Base-by-base conservation (phyloP, 2,888 invertebrate genomes). In the Byasa hedistus region DNA sequence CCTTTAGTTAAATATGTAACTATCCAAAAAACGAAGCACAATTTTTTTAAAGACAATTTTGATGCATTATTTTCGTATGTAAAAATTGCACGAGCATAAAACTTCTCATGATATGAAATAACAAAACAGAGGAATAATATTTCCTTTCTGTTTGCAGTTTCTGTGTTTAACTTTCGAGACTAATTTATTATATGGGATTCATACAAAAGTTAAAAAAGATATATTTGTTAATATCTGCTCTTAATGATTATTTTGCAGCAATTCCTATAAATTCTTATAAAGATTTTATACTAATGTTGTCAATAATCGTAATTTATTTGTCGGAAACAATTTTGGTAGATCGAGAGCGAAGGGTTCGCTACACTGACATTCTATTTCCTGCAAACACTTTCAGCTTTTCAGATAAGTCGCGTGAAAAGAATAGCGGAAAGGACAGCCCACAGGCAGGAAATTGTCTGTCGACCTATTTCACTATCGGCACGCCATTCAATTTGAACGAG, bases 391-490 rank as follows among this genome's bases (percentile, higher is more conserved):
- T 80, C 87, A 87, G 83, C 84, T 84, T 85, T 84, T 84, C 85
- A 84, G 84, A 73, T 76, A 77, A 79, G 79, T 78, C 87, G 83
- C 83, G 74, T 79, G 84, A 85, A 83, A 84, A 85, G 84, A 85
- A 85, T 83, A 84, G 82, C 83, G 86, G 86, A 83, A 86, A 83
- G 76, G 75, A 74, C 77, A 75, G 73, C 73, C 79, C 80, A 74
- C 78, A 72, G 76, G 75, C 84, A 85, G 89, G 91, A 90, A 90
- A 91, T 91, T 89, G 85, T 89, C 83, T 82, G 88, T 88, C 89
- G 85, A 85, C 88, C 87, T 84, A 81, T 80, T 81, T 87, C 86
- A 87, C 79, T 75, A 73, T 73, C 68, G 69, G 66, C 65, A 64
- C 61, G 58, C 68, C 36, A 70, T 71, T 69, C 71, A 78, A 76